Percentiles rank a stretch among this genome's conserved stretches.
phyloP scores from a whole-genome alignment of 2,888 invertebrate genomes.

The Scaptomyza tumidula region DNA sequence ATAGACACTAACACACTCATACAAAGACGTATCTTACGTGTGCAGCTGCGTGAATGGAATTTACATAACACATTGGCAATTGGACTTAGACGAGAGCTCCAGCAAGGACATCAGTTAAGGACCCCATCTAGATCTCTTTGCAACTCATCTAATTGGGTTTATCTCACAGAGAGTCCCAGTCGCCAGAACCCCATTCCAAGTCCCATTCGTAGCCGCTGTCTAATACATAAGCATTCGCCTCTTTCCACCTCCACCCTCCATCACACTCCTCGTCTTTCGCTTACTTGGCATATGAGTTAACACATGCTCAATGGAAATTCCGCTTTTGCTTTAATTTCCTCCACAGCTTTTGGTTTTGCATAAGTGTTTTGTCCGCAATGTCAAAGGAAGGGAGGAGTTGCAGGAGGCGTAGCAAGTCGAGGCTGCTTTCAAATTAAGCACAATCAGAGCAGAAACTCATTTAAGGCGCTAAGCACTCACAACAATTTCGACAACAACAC shows the following conservation, averaged over 20 bases:
- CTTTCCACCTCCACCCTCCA: background rate
- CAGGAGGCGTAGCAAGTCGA: background rate
- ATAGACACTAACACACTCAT: conserved; percentile 40
- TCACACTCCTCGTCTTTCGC: background rate
- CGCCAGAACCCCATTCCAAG: background rate
- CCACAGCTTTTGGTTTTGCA: conserved; percentile 46
- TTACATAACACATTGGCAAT: conserved; percentile 65
- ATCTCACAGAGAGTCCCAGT: conserved; percentile 23
- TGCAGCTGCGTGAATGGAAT: conserved; percentile 57
- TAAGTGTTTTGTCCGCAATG: conserved; percentile 51
- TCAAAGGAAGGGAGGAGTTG: conserved; percentile 5
- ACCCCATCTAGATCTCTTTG: conserved; percentile 31
- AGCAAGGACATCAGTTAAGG: conserved; percentile 27
- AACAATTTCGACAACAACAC: conserved; percentile 69
- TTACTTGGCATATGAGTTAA: conserved; percentile 57
- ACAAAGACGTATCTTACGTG: conserved; percentile 12
- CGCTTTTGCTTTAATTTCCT: conserved; percentile 60
- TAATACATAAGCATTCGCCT: background rate
- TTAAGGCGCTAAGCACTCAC: conserved; percentile 74
- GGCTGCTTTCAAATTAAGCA: conserved; percentile 67
- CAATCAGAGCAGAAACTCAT: conserved; percentile 80
- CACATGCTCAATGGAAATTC: conserved; percentile 70
- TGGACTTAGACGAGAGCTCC: conserved; percentile 68
- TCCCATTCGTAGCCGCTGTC: background rate
- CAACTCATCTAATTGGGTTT: conserved; percentile 51